A percentile compares a stretch with the other conserved stretches of the same genome.
Evolutionary conservation across 2,797 vertebrate genomes (phyloP).

Genomic region (Austrolebias charrua): DNA sequence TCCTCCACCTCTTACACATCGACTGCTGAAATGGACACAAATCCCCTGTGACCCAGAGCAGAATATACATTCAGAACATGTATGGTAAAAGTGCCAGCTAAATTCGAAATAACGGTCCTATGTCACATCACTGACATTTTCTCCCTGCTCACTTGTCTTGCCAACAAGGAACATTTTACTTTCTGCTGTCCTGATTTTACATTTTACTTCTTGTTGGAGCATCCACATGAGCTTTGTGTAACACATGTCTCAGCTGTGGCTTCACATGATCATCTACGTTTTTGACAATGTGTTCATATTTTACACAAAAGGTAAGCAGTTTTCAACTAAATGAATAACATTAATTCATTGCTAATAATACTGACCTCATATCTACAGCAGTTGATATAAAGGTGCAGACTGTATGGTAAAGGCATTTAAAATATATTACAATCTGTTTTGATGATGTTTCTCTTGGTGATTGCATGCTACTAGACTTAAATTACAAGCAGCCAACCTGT

Average conservation of each 20-base stretch:
- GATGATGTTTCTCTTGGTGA: too few species aligned
- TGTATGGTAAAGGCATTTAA: too few species aligned
- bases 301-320: background rate
- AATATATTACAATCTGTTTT: too few species aligned
- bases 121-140: background rate
- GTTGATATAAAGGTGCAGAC: too few species aligned
- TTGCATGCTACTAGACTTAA: too few species aligned
- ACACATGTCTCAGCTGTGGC: background rate
- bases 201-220: background rate
- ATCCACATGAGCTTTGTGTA: background rate
- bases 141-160: constrained; percentile 7
- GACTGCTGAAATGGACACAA: background rate
- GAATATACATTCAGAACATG: too few species aligned
- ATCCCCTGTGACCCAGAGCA: background rate
- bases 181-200: background rate
- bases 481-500: too few species aligned
- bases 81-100: background rate
- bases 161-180: background rate
- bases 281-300: background rate
- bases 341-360: background rate
- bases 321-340: background rate
- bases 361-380: background rate
- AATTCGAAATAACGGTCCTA: background rate
- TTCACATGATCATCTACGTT: background rate
- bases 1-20: background rate